Conservation (phyloP, 2,113 vertebrate genomes). For the Cephalophus harveyi region DNA sequence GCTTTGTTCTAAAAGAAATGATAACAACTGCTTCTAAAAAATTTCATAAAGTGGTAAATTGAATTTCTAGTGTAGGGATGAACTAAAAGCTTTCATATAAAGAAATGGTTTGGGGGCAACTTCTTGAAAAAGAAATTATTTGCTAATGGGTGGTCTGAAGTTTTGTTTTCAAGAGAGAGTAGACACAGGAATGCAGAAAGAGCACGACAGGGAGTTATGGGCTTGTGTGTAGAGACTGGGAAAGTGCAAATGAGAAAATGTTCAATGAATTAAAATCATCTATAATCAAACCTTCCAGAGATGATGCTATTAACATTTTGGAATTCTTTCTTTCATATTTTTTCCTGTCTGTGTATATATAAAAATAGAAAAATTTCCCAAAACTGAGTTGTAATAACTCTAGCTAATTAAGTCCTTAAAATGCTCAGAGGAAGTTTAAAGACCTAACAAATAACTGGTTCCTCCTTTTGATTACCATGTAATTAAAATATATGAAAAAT, state of each 20-base stretch:
- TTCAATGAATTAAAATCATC: neutral
- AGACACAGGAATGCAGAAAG: neutral
- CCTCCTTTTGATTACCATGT: neutral
- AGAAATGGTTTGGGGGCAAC: constrained; percentile 38
- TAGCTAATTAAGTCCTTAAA: constrained; percentile 12
- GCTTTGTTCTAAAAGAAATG: constrained; percentile 45
- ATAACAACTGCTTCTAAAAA: neutral
- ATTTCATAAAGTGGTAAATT: neutral
- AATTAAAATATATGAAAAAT: constrained; percentile 29
- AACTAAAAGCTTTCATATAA: neutral
- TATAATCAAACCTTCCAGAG: neutral
- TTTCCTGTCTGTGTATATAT: neutral
- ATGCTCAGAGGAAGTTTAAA: neutral
- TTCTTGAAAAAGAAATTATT: neutral
- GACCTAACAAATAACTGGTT: constrained; percentile 1
- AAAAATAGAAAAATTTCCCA: neutral
- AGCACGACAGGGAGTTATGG: neutral
- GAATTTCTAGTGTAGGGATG: neutral
- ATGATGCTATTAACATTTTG: neutral
- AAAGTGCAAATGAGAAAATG: constrained; percentile 13
- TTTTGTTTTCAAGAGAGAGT: neutral
- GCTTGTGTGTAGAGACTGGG: neutral
- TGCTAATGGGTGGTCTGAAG: constrained; percentile 2
- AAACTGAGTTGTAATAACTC: neutral
- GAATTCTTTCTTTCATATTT: neutral